Evolutionary conservation across 2,888 invertebrate genomes (phyloP), one percentile per base, ranked within the genome.

Genomic region (Trisateles emortualis): DNA sequence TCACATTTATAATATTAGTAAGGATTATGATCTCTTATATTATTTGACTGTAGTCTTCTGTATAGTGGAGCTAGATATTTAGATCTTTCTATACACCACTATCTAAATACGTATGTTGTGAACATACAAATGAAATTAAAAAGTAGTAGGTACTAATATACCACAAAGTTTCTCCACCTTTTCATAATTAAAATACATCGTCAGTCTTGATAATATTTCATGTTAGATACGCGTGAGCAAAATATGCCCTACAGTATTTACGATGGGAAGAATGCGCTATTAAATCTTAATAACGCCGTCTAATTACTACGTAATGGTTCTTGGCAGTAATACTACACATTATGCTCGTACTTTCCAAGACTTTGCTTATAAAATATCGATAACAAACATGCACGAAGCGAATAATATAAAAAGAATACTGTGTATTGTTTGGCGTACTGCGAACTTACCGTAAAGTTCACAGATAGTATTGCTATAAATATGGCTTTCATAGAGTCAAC

Each of bases 281-380:
- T 68, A 66, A 60, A 68, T 68, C 70, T 60, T 69, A 68, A 69
- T 68, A 64, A 66, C 53, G 45, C 49, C 51, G 46, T 55, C 57
- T 68, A 64, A 69, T 68, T 68, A 60, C 56, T 52, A 41, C 51
- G 47, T 33, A 52, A 44, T 33, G 50, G 45, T 45, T 44, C 40
- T 17, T 35, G 16, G 13, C 13, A 13, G 17, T 40, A 45, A 40
- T 40, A 45, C 13, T 40, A 26, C 16, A 40, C 26, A 40, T 45
- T 40, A 44, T 40, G 33, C 39, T 40, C 16, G 14, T 45, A 40
- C 16, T 33, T 26, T 38, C 14, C 32, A 22, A 11, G 43, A 24
- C 22, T 32, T 50, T 50, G 22, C 10, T 5, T 50, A 30, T 38
- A 43, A 38, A 44, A 44, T 50, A 50, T 49, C 49, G 49, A 49